Percentiles rank a stretch among this genome's conserved stretches.
Conservation (phyloP, 2,888 invertebrate species). For the Drosophila phalerata region DNA sequence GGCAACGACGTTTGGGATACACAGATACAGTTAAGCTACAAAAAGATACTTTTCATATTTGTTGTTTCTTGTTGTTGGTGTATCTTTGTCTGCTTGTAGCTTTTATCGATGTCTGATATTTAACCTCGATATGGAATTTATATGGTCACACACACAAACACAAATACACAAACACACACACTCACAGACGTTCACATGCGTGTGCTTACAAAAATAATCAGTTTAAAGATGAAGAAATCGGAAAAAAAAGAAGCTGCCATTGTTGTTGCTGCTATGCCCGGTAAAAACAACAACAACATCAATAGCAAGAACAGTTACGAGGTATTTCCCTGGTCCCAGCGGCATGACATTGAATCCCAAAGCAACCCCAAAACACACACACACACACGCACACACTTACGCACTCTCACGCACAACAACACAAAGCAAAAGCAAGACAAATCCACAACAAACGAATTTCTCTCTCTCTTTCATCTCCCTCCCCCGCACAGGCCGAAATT, state of each 20-base stretch:
- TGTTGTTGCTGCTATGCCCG: slow-evolving; percentile 29
- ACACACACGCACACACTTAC: slow-evolving; percentile 25
- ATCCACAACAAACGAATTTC: slow-evolving; percentile 39
- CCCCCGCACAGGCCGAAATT: slow-evolving; percentile 28
- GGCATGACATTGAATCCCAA: slow-evolving; percentile 86
- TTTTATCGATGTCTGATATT: slow-evolving; percentile 81
- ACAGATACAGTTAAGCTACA: slow-evolving; percentile 17
- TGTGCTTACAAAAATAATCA: slow-evolving; percentile 74
- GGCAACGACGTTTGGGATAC: slow-evolving; percentile 20
- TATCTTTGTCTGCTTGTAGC: slow-evolving; percentile 65
- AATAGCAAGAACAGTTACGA: slow-evolving; percentile 62
- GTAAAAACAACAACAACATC: slow-evolving; percentile 43
- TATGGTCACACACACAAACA: slow-evolving; percentile 31
- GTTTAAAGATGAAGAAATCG: slow-evolving; percentile 80
- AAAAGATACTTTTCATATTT: slow-evolving; percentile 62
- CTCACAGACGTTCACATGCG: slow-evolving; percentile 4
- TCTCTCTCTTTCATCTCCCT: background rate
- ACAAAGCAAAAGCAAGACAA: slow-evolving; percentile 26
- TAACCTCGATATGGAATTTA: slow-evolving; percentile 74
- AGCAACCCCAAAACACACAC: slow-evolving; percentile 81
- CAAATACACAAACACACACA: slow-evolving; percentile 11
- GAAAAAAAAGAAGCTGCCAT: slow-evolving; percentile 52
- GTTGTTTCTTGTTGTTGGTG: slow-evolving; percentile 28
- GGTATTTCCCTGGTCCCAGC: slow-evolving; percentile 85
- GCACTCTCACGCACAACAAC: slow-evolving; percentile 17